Base-by-base conservation (phyloP, 92 coral and sea anemone species). In the Parazoanthus darwini region DNA sequence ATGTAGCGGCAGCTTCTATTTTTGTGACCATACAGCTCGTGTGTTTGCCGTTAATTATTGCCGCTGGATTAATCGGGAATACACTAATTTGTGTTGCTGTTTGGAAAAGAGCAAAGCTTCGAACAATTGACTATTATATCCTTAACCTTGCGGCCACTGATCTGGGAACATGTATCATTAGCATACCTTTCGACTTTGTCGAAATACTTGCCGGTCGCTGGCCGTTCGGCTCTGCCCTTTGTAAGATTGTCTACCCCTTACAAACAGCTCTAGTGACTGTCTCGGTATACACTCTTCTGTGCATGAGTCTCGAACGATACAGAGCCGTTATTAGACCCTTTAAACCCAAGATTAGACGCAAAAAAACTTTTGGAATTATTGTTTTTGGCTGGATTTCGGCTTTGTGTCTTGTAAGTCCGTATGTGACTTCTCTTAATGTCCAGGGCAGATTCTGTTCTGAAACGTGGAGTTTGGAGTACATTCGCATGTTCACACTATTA, bases 241-340 rank as follows among this genome's bases (percentile, higher is more conserved):
- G 97, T 35, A 92, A 92, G 83, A 91, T 88, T 39, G 92, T 91
- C 77, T 89, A 93, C 71, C 90, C 95, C 2, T 39, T 82, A 65
- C 95, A 87, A 83, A 92, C 91, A 1, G 80, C 82, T 67, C 42
- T 93, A 56, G 76, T 95, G 73, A 91, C 98, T 8, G 98, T 95
- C 9, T 93, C 98, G 2, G 98, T 95, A 1, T 93, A 92, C 38
- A 95, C 98, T 20, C 48, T 95, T 44, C 83, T 95, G 13, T 92
- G 94, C 81, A 93, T 95, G 98, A 95, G 98, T 85, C 90, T 94
- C 77, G 98, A 95, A 80, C 90, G 98, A 22, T 85, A 93, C 59
- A 90, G 98, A 46, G 90, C 94, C 2, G 92, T 95, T 6, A 95
- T 95, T 48, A 90, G 93, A 6, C 94, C 98, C 3, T 92, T 93